Evolutionary conservation across 2,113 vertebrate genomes (phyloP), one percentile per base, ranked within the genome.

Genomic region (Pseudolaguvia tuberculata): DNA sequence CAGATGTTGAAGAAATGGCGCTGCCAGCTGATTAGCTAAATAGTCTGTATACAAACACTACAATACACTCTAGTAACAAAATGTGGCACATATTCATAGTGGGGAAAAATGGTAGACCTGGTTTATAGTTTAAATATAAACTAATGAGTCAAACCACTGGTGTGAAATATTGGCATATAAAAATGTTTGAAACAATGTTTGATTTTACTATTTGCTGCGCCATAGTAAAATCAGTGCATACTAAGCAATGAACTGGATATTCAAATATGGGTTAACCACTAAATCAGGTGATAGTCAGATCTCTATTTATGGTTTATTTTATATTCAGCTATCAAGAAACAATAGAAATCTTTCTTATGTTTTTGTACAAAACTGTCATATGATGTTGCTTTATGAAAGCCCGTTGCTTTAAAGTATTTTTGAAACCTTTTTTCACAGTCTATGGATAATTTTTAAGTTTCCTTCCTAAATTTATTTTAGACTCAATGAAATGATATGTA

Each of bases 1-100:
- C 70, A 82, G 57, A 80, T 72, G 83, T 74, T 65, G 79, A 50
- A 31, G 53, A 70, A 70, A 80, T 31, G 18, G 63, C 69, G 48
- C 5, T 72, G 56, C 25, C 27, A 29, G 52, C 14, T 23, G 27
- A 51, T 39, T 42, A n/a, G n/a, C n/a, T n/a, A n/a, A n/a, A n/a
- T n/a, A n/a, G n/a, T n/a, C n/a, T 23, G n/a, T 27, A 21, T 39
- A 65, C 10, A 65, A 7, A 63, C 5, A 59, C 13, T 35, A 66
- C 23, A n/a, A n/a, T n/a, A n/a, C n/a, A n/a, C 21, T 87, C 82
- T 53, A 47, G 6, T 53, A 25, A 42, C 56, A 47, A 31, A 50
- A 15, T 72, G 55, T 66, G 42, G 29, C 52, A 72, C 42, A 67
- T 66, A 53, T 23, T 39, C 51, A 42, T 25, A 23, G 10, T 4